phyloP scores from a whole-genome alignment of 1,140 invertebrate species.

The Drosophila ambigua region DNA sequence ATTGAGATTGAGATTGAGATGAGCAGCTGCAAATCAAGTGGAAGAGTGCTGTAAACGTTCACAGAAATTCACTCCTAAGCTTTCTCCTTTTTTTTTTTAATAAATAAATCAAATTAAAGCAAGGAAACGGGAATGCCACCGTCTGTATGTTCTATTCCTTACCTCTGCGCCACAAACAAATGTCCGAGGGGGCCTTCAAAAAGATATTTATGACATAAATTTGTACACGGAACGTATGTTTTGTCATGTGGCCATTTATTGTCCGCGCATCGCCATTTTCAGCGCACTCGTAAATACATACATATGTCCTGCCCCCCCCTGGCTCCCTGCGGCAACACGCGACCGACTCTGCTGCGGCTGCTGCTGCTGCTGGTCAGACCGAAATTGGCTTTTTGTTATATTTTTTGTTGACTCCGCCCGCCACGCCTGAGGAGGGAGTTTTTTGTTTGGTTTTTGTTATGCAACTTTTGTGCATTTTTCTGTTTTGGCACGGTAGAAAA shows the following conservation, averaged over 20 bases:
- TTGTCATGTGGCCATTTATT: constrained; percentile 78
- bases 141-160: too few relatives aligned
- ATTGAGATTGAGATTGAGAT: too few relatives aligned
- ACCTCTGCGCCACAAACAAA: not conserved
- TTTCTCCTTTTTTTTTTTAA: not conserved
- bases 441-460: constrained; percentile 31
- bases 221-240: constrained; percentile 76
- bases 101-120: not conserved
- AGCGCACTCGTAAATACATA: constrained; percentile 1
- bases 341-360: too few relatives aligned
- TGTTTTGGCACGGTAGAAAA: constrained; percentile 32
- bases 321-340: not conserved
- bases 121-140: too few relatives aligned
- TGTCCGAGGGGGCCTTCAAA: constrained; percentile 54
- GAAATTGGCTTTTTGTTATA: constrained; percentile 67
- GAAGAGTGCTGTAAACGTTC: too few relatives aligned
- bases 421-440: too few relatives aligned
- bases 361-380: not conserved
- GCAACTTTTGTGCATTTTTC: constrained; percentile 50
- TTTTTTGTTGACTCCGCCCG: constrained; percentile 44
- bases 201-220: constrained; percentile 72
- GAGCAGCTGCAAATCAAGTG: too few relatives aligned
- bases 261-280: constrained; percentile 51
- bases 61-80: too few relatives aligned
- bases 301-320: constrained; percentile 9